Evolutionary conservation across 2,113 vertebrate genomes (phyloP), one percentile per base, ranked within the genome.

Genomic region (Rhineura floridana): DNA sequence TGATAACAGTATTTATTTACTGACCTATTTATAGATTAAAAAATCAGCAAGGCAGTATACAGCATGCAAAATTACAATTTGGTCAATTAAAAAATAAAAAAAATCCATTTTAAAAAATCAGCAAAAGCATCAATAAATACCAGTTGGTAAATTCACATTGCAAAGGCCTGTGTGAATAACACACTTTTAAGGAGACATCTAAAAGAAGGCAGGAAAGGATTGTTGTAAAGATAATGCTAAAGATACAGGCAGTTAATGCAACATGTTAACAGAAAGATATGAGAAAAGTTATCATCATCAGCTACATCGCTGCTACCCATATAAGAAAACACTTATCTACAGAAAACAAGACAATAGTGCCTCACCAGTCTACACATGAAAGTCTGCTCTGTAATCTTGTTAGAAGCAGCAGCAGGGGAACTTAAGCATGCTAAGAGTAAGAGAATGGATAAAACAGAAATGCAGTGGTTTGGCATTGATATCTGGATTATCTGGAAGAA

Each of bases 281-380:
- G 33, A 13, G 44, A 69, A 46, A 69, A 30, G n/a, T 15, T 8
- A 83, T 12, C 30, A 69, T 12, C 17, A 25, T 44, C 17, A 69
- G 63, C 9, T 23, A 25, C 19, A 25, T 36, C 42, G 50, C 9
- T 23, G 50, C 9, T 23, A 9, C 1, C 28, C 33, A 50, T 46
- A 17, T 30, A 67, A 46, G 15, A 17, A 25, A 44, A 8, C n/a
- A 33, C 0, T 0, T 0, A 42, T 0, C 48, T 21, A 0, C 1
- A 0, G 70, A 7, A 21, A 62, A 10, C 6, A 4, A 72, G 48
- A 39, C 73, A 48, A 48, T 46, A 28, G 21, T 85, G 9, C 33
- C 36, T 63, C 13, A 83, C 36, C 79, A 62, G 55, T 62, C n/a
- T 63, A 28, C 10, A n/a, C 55, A 76, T 62, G 30, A 76, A 85